Evolutionary conservation across 1,140 invertebrate genomes (phyloP).

Genomic region (Aphelenchoides besseyi): DNA sequence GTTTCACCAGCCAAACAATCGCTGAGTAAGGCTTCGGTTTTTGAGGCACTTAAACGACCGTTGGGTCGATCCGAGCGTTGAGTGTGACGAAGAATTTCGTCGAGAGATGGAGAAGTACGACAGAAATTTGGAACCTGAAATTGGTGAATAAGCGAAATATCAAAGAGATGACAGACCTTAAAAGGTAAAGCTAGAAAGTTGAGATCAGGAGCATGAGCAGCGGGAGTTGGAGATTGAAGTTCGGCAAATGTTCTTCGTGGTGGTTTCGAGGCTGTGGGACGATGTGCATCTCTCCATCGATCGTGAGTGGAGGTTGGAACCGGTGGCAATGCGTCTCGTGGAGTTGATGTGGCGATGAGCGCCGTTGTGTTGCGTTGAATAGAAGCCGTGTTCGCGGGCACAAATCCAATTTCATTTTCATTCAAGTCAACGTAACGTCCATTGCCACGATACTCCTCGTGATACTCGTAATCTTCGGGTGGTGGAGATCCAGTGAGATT

Average conservation of each 20-base stretch:
- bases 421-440: slow-evolving; percentile 60
- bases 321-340: slow-evolving; percentile 12
- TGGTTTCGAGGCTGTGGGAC: not conserved
- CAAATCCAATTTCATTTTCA: slow-evolving; percentile 59
- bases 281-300: slow-evolving; percentile 3
- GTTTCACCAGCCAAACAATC: not conserved
- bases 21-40: not conserved
- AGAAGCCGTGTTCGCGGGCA: slow-evolving; percentile 47
- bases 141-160: not conserved
- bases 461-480: slow-evolving; percentile 46
- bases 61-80: slow-evolving; percentile 9
- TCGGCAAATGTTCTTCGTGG: slow-evolving; percentile 38
- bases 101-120: slow-evolving; percentile 34
- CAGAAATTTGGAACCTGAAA: slow-evolving; percentile 44
- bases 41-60: not conserved
- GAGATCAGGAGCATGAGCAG: slow-evolving; percentile 50
- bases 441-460: slow-evolving; percentile 45
- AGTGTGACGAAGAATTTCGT: slow-evolving; percentile 35
- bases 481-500: not conserved
- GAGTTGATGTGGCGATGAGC: no score
- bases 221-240: slow-evolving; percentile 40
- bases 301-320: slow-evolving; percentile 10
- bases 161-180: slow-evolving; percentile 45
- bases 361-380: slow-evolving; percentile 42
- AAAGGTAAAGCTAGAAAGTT: slow-evolving; percentile 56